phyloP scores from a whole-genome alignment of 2,797 vertebrate genomes.

The Lithobates pipiens region DNA sequence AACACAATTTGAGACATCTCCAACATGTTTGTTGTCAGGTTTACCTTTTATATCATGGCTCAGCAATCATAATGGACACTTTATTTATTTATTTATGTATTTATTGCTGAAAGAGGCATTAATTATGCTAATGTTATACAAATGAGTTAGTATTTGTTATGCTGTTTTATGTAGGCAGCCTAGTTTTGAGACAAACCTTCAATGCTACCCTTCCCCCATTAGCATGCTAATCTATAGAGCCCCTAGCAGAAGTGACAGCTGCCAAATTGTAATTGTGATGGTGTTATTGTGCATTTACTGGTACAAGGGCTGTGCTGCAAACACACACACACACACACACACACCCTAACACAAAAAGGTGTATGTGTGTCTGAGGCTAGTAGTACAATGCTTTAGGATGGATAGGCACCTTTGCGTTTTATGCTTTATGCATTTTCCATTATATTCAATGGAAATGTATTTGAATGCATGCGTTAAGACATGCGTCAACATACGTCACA shows the following conservation, averaged over 20 bases:
- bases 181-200: slow-evolving; percentile 30
- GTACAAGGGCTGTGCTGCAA: slow-evolving; percentile 10
- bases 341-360: too few relatives aligned
- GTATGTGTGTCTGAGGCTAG: too few relatives aligned
- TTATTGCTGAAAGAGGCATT: slow-evolving; percentile 7
- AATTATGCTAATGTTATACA: slow-evolving; percentile 47
- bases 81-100: not conserved
- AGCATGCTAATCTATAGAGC: slow-evolving; percentile 40
- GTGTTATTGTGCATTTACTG: slow-evolving; percentile 20
- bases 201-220: slow-evolving; percentile 46
- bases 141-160: slow-evolving; percentile 11
- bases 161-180: slow-evolving; percentile 33
- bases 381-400: not conserved
- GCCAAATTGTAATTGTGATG: slow-evolving; percentile 52
- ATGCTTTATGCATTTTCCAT: too few relatives aligned
- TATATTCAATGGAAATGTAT: too few relatives aligned
- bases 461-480: too few relatives aligned
- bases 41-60: slow-evolving; percentile 15
- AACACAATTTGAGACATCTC: not conserved
- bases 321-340: not conserved
- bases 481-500: too few relatives aligned
- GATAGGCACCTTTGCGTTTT: too few relatives aligned
- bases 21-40: slow-evolving; percentile 24
- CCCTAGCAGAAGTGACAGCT: slow-evolving; percentile 57
- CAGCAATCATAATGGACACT: slow-evolving; percentile 21